These are phyloP conservation scores for Enteromius viviparus DNA, from an alignment of 2,797 vertebrate species.

Conservation along the genomic window DNA sequence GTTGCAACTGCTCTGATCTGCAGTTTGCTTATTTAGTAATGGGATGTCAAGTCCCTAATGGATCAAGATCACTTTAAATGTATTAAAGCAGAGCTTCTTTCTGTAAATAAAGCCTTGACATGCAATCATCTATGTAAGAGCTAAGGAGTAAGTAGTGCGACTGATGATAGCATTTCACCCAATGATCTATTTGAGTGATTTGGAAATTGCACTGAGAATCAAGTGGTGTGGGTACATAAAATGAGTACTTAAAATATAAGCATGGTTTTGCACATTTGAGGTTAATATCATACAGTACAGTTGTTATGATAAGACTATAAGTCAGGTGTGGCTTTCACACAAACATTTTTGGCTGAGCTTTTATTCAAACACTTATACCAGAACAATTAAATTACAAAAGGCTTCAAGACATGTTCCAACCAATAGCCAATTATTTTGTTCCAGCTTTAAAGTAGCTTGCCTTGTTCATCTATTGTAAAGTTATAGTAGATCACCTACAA, in stretches of 20 bases:
- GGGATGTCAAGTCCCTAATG: neutral
- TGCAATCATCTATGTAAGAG: neutral
- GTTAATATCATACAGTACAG: neutral
- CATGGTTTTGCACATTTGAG: neutral
- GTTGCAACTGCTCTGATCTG: neutral
- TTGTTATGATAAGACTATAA: neutral
- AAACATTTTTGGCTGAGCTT: neutral
- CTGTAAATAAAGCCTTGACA: slow-evolving; percentile 8
- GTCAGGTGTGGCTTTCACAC: neutral
- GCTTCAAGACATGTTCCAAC: slow-evolving; percentile 6
- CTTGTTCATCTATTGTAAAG: neutral
- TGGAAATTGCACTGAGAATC: slow-evolving; percentile 13
- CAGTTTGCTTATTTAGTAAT: slow-evolving; percentile 4
- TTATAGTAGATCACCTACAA: neutral
- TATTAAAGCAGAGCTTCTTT: neutral
- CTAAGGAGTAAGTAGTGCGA: neutral
- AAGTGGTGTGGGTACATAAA: neutral
- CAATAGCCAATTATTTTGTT: slow-evolving; percentile 13
- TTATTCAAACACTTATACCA: neutral
- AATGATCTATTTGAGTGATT: neutral
- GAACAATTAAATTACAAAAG: neutral
- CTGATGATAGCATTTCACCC: neutral
- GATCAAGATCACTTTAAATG: neutral
- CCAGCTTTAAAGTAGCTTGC: neutral
- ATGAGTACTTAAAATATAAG: neutral